These are phyloP conservation scores for Hirtodrosophila trivittata DNA, from an alignment of 2,888 invertebrate genomes.

Conservation along the genomic window DNA sequence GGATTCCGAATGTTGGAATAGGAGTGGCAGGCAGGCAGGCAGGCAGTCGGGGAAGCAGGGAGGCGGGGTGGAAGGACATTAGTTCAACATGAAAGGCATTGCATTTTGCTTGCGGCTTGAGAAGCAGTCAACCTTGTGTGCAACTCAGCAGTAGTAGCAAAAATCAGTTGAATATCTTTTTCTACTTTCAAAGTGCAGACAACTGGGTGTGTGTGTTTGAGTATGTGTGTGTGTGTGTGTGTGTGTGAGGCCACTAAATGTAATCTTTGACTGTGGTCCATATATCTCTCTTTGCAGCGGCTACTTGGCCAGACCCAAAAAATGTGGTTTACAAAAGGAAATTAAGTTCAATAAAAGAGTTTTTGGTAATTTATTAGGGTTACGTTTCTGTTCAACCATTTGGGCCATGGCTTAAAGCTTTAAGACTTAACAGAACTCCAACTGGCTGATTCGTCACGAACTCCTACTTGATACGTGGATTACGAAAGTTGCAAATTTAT, in stretches of 20 bases:
- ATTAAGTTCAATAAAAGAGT: slow-evolving; percentile 76
- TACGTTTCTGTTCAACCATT: not conserved
- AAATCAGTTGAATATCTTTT: slow-evolving; percentile 63
- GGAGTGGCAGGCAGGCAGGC: not conserved
- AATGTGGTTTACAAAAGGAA: slow-evolving; percentile 69
- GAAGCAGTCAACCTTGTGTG: slow-evolving; percentile 26
- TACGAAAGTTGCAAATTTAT: slow-evolving; percentile 25
- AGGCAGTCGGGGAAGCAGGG: too few species aligned
- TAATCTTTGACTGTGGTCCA: slow-evolving; percentile 69
- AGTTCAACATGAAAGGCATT: slow-evolving; percentile 65
- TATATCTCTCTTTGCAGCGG: slow-evolving; percentile 72
- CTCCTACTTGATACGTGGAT: slow-evolving; percentile 5
- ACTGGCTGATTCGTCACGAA: too few species aligned
- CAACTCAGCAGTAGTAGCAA: slow-evolving; percentile 41
- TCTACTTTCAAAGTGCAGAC: slow-evolving; percentile 12
- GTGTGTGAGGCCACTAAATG: slow-evolving; percentile 49
- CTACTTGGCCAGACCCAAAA: slow-evolving; percentile 52
- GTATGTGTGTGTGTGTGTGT: slow-evolving; percentile 23
- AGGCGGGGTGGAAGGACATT: slow-evolving; percentile 17
- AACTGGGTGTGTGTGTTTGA: slow-evolving; percentile 3
- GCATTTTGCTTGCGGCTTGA: slow-evolving; percentile 70
- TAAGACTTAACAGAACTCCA: slow-evolving; percentile 2
- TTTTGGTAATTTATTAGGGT: slow-evolving; percentile 72
- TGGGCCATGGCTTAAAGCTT: slow-evolving; percentile 13
- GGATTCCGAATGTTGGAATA: not conserved